phyloP scores from a whole-genome alignment of 1,140 invertebrate species.

The Nixonia krombeini region DNA sequence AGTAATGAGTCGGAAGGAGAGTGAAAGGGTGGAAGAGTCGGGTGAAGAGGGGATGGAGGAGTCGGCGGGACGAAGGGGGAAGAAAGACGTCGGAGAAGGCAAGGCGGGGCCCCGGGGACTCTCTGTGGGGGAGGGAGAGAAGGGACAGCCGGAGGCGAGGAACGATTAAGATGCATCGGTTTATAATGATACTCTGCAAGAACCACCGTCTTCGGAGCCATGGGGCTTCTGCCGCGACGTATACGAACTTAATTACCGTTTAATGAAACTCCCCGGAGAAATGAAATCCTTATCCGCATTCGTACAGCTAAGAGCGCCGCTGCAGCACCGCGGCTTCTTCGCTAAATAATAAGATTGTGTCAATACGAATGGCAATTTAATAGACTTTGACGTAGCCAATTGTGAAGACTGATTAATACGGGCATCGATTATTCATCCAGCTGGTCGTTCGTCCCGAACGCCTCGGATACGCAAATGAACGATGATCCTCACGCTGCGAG shows the following conservation, averaged over 20 bases:
- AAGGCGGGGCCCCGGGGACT: conserved; percentile 5
- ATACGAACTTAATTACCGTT: conserved; percentile 66
- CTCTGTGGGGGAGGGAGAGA: conserved; percentile 11
- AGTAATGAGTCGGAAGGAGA: conserved; percentile 55
- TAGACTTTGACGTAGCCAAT: too few species aligned
- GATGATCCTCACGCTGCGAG: too few species aligned
- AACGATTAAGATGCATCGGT: conserved; percentile 65
- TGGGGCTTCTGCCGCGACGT: conserved; percentile 38
- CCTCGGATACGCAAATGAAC: too few species aligned
- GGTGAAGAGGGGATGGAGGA: conserved; percentile 4
- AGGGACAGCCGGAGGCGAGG: conserved; percentile 11
- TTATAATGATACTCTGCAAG: conserved; percentile 61
- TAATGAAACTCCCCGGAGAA: conserved; percentile 63
- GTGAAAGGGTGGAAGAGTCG: conserved; percentile 5
- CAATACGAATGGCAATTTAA: conserved; percentile 5
- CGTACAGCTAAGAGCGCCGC: conserved; percentile 20
- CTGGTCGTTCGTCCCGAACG: background rate
- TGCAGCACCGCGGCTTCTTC: too few species aligned
- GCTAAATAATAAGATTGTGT: conserved; percentile 30
- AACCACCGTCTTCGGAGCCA: conserved; percentile 33
- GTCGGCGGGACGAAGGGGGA: conserved; percentile 7
- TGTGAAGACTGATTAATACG: too few species aligned
- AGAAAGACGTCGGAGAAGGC: conserved; percentile 3
- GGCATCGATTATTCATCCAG: background rate
- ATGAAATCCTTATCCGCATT: conserved; percentile 63